Conservation (phyloP, 2,797 vertebrate species). For the Lophotriccus pileatus region DNA sequence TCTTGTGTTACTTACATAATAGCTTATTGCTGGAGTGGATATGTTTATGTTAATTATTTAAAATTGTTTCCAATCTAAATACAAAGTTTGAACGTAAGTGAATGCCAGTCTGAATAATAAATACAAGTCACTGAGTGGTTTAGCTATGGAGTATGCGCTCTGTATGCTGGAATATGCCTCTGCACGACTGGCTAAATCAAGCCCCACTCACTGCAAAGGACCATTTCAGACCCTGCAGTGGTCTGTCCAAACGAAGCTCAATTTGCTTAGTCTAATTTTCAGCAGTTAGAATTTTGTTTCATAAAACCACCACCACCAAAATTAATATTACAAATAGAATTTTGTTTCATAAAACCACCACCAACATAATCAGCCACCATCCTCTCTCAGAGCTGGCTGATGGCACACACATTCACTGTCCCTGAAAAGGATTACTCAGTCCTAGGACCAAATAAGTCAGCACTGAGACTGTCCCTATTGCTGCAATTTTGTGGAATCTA, state of each 20-base stretch:
- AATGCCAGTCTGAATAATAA: not conserved
- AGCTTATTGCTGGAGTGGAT: not conserved
- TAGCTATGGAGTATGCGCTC: not conserved
- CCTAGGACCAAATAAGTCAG: not conserved
- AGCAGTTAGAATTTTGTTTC: not conserved
- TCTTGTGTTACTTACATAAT: not conserved
- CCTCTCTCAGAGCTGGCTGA: not conserved
- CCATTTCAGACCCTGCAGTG: not conserved
- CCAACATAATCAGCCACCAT: not conserved
- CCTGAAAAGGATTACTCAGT: not conserved
- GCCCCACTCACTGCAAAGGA: not conserved
- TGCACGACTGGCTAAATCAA: not conserved
- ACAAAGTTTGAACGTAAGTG: not conserved
- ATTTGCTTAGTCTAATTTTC: not conserved
- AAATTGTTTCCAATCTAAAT: conserved; percentile 22
- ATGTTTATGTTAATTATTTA: conserved; percentile 24
- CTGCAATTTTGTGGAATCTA: not conserved
- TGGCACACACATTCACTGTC: not conserved
- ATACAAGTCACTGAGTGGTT: not conserved
- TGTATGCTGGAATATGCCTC: not conserved
- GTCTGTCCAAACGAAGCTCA: not conserved
- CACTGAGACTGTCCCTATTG: not conserved
- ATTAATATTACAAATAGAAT: not conserved
- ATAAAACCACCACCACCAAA: not conserved
- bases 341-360: not conserved